phyloP scores from a whole-genome alignment of 2,888 invertebrate species.

The Eupithecia subumbrata region DNA sequence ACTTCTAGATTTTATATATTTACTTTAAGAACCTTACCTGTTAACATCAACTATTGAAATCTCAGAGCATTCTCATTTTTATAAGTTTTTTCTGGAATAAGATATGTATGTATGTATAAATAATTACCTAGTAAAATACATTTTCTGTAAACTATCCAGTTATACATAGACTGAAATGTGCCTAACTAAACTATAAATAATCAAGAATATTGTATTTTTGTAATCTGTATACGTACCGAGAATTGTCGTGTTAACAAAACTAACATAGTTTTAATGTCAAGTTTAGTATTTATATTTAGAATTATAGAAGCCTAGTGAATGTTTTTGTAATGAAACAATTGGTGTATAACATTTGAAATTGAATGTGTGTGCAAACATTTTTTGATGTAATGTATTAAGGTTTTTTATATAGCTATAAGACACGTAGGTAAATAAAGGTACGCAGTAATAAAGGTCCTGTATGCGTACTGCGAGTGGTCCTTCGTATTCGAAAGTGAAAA shows the following conservation, averaged over 20 bases:
- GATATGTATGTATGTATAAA: background rate
- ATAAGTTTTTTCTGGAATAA: background rate
- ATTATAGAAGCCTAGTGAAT: background rate
- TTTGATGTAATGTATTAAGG: constrained; percentile 25
- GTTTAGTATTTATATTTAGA: constrained; percentile 3
- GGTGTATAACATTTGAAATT: background rate
- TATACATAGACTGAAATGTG: constrained; percentile 36
- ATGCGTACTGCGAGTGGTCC: background rate
- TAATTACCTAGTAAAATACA: background rate
- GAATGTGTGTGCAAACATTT: constrained; percentile 17
- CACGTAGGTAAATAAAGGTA: background rate
- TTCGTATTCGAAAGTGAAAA: background rate
- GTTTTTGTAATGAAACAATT: background rate
- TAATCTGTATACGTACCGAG: background rate
- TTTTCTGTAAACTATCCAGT: constrained; percentile 1
- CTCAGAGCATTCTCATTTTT: background rate
- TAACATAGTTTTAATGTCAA: background rate
- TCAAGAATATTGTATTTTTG: background rate
- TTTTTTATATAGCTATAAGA: background rate
- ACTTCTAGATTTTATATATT: background rate
- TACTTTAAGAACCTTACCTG: background rate
- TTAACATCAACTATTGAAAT: background rate
- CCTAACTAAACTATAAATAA: constrained; percentile 26
- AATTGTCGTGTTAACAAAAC: background rate
- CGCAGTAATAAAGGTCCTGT: background rate